Evolutionary conservation across 2,888 invertebrate genomes (phyloP), one percentile per base, ranked within the genome.

Genomic region (Cheilosia vernalis): DNA sequence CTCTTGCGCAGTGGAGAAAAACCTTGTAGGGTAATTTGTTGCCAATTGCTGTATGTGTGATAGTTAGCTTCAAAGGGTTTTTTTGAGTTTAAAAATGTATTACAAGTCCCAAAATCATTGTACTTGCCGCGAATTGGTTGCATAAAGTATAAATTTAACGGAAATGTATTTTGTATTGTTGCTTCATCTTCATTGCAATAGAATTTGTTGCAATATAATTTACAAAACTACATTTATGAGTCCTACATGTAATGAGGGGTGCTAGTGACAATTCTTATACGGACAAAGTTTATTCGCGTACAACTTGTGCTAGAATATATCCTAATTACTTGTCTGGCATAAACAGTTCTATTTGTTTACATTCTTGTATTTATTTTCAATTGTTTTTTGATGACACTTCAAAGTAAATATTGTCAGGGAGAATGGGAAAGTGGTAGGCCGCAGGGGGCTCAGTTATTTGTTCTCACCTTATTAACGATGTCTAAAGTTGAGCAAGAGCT

Each of bases 401-500:
- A 5, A 61, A 19, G 53, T 67, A 67, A 67, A 53, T 53, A 42
- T 17, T 40, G 5, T 17, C 53, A 15, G 17, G 30, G 42, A 33
- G 6, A n/a, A 44, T n/a, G n/a, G 42, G 13, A 42, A 42, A n/a
- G 15, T 33, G 1, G 44, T 1, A 21, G 5, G 17, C 6, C n/a
- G n/a, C n/a, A n/a, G n/a, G n/a, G 51, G 53, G 49, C 47, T 56
- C 21, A 69, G 58, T 58, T 56, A 53, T 53, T 51, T 64, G 21
- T 63, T 33, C 90, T 89, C 88, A 91, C 91, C 90, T 91, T 91
- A 87, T 91, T 91, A 88, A 91, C 91, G 87, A 91, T 91, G 82
- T 91, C 91, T 87, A 91, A 85, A 33, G 91, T 91, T 53, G 91
- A 91, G 87, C 92, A 92, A 82, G 92, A 92, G 88, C 92, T 92